Evolutionary conservation across 2,113 vertebrate species (phyloP), one percentile per base, ranked within the genome.

Genomic region (Notechis scutatus): DNA sequence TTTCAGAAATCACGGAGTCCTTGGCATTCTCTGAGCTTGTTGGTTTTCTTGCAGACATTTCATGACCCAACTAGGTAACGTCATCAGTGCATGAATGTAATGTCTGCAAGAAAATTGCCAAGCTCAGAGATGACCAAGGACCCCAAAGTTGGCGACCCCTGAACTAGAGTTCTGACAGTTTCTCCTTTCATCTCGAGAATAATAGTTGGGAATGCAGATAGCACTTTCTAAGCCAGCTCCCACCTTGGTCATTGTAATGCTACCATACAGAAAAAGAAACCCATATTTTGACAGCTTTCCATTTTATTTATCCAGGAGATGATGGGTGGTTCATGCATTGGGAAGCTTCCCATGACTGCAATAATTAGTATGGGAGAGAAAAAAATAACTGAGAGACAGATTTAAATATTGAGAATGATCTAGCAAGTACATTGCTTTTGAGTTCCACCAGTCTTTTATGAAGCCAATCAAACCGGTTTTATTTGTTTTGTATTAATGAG

Each of bases 401-500:
- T 64, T 26, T 64, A 29, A 64, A 64, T 29, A n/a, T 64, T 14
- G 26, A 12, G 61, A 87, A 87, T 26, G 23, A 50, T 52, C 23
- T 26, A 87, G 45, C 24, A 50, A 45, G 20, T 11, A 47, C 47
- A 97, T 94, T 92, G 69, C 91, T 95, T 96, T 96, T 96, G 94
- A 95, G 45, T 96, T 97, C 96, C 96, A 94, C 96, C 96, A 96
- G 97, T 97, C 97, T 97, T 97, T 97, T 94, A 95, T 94, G 26
- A 93, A 94, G 96, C 97, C 97, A 97, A 96, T 97, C 45, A 69
- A 97, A 95, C 69, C 15, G 23, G 4, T 26, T 85, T 42, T 94
- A 92, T 93, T 97, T 29, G 61, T n/a, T 96, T 74, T 39, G n/a
- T 20, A 8, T 20, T 74, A 74, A 74, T 74, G 69, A 74, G 15